Percentiles rank a stretch among this genome's conserved stretches.
Evolutionary conservation across 1,140 invertebrate genomes (phyloP).

Genomic region (Bombus terrestris): DNA sequence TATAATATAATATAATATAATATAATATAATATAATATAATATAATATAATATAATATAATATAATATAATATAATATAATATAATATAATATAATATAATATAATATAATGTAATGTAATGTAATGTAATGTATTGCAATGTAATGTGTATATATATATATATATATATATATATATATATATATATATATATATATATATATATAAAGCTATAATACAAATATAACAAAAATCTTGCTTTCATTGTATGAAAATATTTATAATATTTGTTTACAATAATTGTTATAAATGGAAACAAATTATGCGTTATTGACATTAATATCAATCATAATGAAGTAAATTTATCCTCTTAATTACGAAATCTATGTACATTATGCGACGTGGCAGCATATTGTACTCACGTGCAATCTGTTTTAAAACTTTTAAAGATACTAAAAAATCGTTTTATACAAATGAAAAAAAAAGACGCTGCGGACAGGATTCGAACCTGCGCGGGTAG

Average conservation of each 20-base stretch:
- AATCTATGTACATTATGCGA: background rate
- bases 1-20: no score
- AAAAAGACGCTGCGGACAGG: constrained; percentile 88
- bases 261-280: background rate
- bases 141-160: background rate
- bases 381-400: background rate
- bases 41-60: no score
- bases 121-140: no score
- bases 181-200: no score
- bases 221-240: background rate
- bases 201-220: no score
- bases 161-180: no score
- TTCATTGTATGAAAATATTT: background rate
- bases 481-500: constrained; percentile 92
- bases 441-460: background rate
- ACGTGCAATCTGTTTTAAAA: background rate
- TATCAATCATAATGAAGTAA: background rate
- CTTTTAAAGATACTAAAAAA: background rate
- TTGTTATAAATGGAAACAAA: background rate
- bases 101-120: no score
- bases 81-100: no score
- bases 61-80: no score
- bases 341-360: background rate
- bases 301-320: background rate
- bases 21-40: no score